phyloP scores from a whole-genome alignment of 2,888 invertebrate genomes.

The Eupithecia pulchellata region DNA sequence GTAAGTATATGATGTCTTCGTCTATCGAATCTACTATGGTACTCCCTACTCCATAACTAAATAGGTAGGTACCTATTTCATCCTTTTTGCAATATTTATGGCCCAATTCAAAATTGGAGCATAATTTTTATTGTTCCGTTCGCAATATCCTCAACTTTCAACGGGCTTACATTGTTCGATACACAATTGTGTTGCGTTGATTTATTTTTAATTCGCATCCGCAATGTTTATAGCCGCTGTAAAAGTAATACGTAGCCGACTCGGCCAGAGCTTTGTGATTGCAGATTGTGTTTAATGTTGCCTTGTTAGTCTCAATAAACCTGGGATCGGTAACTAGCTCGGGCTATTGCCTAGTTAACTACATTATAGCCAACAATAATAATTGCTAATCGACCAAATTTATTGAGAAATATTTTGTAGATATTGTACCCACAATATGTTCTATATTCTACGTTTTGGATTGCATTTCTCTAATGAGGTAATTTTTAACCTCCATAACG shows the following conservation, averaged over 20 bases:
- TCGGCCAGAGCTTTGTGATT: slow-evolving; percentile 37
- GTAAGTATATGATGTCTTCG: too few species aligned
- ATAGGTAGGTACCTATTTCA: not conserved
- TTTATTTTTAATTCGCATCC: slow-evolving; percentile 47
- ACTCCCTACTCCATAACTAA: not conserved
- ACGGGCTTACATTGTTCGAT: slow-evolving; percentile 17
- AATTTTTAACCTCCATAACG: not conserved
- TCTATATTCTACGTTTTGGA: not conserved
- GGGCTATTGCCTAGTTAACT: slow-evolving; percentile 2
- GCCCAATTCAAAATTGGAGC: not conserved
- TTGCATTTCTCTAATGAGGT: not conserved
- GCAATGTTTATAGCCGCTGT: slow-evolving; percentile 46
- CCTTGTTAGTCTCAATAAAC: slow-evolving; percentile 32
- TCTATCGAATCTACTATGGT: not conserved
- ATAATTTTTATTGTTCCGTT: not conserved
- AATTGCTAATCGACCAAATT: not conserved
- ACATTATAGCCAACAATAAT: not conserved
- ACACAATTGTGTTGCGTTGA: slow-evolving; percentile 26
- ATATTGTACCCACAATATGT: too few species aligned
- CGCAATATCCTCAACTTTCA: not conserved
- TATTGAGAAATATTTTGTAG: not conserved
- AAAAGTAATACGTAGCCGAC: slow-evolving; percentile 36
- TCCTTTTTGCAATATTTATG: not conserved
- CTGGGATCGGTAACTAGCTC: slow-evolving; percentile 4
- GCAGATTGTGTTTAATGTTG: slow-evolving; percentile 31